These are phyloP conservation scores for Pedetes capensis DNA, from an alignment of 2,113 vertebrate species.

Conservation along the genomic window DNA sequence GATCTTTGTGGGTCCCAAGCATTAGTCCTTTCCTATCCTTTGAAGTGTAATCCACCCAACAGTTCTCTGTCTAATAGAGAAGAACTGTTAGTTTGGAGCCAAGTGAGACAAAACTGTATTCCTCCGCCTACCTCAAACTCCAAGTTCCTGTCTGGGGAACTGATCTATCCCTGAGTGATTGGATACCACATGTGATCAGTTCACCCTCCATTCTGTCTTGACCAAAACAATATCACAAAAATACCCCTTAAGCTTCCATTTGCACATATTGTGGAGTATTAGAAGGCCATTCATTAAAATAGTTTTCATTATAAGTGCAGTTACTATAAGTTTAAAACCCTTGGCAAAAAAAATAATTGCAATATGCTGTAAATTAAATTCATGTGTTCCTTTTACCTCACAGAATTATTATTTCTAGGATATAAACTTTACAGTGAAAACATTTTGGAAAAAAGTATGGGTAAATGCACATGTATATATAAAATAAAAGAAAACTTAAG, in stretches of 20 bases:
- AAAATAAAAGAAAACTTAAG: slow-evolving; percentile 16
- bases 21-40: not conserved
- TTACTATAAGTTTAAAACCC: not conserved
- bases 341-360: not conserved
- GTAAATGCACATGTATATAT: not conserved
- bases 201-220: not conserved
- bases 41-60: not conserved
- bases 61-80: not conserved
- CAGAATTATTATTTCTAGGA: slow-evolving; percentile 38
- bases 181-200: not conserved
- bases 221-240: not conserved
- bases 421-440: not conserved
- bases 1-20: not conserved
- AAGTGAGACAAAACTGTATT: not conserved
- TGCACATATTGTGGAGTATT: not conserved
- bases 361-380: slow-evolving; percentile 1
- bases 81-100: not conserved
- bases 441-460: not conserved
- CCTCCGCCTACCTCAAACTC: not conserved
- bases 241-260: not conserved
- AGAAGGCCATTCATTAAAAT: not conserved
- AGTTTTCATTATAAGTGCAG: not conserved
- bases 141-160: not conserved
- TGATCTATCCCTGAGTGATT: not conserved
- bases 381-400: not conserved